Evolutionary conservation across 1,140 invertebrate species (phyloP).

Genomic region (Saccostrea glomerata): DNA sequence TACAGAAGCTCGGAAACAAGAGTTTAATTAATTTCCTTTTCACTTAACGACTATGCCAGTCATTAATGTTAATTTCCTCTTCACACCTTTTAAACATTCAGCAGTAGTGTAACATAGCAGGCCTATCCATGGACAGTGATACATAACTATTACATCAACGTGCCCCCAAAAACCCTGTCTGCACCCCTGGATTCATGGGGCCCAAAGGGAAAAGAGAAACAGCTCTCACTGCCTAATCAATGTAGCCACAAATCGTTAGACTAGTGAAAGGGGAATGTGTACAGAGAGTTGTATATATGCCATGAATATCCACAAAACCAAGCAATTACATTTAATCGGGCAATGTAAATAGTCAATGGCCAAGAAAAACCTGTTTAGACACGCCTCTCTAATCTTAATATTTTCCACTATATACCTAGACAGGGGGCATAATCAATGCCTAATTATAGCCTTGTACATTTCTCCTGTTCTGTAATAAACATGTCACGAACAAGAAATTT

Average conservation of each 20-base stretch:
- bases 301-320: constrained; percentile 7
- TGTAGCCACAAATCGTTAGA: background rate
- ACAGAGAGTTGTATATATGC: background rate
- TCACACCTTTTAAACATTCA: constrained; percentile 22
- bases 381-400: background rate
- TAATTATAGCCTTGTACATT: constrained; percentile 8
- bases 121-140: background rate
- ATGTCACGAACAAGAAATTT: constrained; percentile 18
- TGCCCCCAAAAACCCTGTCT: background rate
- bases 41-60: background rate
- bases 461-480: background rate
- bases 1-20: background rate
- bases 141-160: background rate
- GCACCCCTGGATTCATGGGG: background rate
- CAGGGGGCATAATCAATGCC: constrained; percentile 29
- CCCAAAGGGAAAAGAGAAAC: background rate
- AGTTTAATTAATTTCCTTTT: background rate
- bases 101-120: background rate
- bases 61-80: background rate
- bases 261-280: constrained; percentile 8
- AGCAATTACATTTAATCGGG: constrained; percentile 8
- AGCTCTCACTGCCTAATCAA: background rate
- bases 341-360: background rate
- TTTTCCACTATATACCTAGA: background rate
- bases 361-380: background rate